Evolutionary conservation across 2,797 vertebrate species (phyloP).

Genomic region (Atherinosoma microstoma): DNA sequence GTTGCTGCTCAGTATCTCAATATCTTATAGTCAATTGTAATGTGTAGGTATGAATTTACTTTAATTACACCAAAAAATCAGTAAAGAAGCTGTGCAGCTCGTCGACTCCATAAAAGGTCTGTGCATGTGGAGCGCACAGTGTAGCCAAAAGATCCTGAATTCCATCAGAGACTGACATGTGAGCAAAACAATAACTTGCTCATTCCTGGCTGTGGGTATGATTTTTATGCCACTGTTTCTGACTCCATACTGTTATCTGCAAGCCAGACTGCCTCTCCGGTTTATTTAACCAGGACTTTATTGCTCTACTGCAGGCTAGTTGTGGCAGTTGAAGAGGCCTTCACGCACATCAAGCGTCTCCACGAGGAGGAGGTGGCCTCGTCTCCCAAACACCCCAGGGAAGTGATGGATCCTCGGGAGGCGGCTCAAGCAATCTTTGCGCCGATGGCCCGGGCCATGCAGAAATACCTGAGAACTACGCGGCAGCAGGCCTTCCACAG

Average conservation of each 20-base stretch:
- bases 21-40: neutral
- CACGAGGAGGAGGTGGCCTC: constrained; percentile 87
- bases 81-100: neutral
- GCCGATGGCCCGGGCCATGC: constrained; percentile 95
- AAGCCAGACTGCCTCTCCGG: neutral
- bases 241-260: neutral
- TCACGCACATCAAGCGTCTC: constrained; percentile 93
- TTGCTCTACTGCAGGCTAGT: constrained; percentile 83
- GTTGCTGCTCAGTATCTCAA: neutral
- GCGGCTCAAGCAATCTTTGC: constrained; percentile 94
- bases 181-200: neutral
- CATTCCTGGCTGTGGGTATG: neutral
- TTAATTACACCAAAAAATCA: accelerated
- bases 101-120: neutral
- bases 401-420: constrained; percentile 93
- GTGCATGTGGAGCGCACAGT: neutral
- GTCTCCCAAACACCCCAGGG: constrained; percentile 86
- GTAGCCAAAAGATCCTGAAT: neutral
- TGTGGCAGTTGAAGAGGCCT: constrained; percentile 93
- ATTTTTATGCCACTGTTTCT: neutral
- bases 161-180: neutral
- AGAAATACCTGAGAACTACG: constrained; percentile 93
- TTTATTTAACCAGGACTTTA: neutral
- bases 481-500: constrained; percentile 95
- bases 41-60: neutral